These are phyloP conservation scores for Montipora foliosa DNA, from an alignment of 64 coral and sea anemone genomes.

Conservation along the genomic window DNA sequence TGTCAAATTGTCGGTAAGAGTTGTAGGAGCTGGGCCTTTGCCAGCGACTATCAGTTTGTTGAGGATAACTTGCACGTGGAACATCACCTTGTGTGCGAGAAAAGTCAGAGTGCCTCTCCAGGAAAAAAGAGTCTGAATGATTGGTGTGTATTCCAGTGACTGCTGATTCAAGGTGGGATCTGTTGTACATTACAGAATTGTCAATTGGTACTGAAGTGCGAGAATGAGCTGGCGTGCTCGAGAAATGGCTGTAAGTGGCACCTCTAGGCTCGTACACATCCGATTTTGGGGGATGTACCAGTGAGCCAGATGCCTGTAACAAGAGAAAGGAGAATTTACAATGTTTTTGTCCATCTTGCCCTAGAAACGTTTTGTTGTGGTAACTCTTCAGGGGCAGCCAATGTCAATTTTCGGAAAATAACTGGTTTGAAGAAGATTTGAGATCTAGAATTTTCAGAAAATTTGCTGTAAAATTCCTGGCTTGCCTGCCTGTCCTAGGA, in stretches of 20 bases:
- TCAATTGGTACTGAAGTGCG: neutral
- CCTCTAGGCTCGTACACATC: neutral
- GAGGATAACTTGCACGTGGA: neutral
- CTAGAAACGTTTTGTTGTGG: too few relatives aligned
- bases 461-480: too few relatives aligned
- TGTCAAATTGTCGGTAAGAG: constrained; percentile 4
- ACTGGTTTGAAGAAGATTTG: too few relatives aligned
- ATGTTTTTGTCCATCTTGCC: neutral
- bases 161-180: neutral
- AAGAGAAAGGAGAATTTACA: neutral
- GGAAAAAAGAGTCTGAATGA: neutral
- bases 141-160: neutral
- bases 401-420: too few relatives aligned
- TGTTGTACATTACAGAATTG: neutral
- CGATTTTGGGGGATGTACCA: neutral
- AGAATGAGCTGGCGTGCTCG: neutral
- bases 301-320: neutral
- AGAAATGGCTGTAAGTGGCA: neutral
- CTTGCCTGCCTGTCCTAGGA: too few relatives aligned
- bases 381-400: too few relatives aligned
- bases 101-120: neutral
- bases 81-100: neutral
- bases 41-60: constrained; percentile 3
- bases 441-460: too few relatives aligned
- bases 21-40: constrained; percentile 12